Base-by-base conservation (phyloP, 2,888 invertebrate species). In the Trissoscelio sp. region DNA sequence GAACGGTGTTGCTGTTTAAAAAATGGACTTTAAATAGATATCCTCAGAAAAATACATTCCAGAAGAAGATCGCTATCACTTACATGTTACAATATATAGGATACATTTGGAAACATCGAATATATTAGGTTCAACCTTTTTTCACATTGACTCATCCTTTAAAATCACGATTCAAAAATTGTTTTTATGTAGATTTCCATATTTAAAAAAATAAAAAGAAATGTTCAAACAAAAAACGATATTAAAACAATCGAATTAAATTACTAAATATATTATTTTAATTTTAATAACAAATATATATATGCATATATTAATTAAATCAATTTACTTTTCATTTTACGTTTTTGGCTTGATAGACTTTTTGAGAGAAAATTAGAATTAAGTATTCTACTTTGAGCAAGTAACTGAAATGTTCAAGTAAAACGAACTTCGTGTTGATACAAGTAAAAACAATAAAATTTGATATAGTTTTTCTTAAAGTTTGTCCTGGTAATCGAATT, bases 281-380 rank as follows among this genome's bases (percentile, higher is more conserved):
- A 34, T 57, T 34, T 57, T 18, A 18, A 16, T 57, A 57, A 57
- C 57, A 57, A 57, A 20, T 12, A 37, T 58, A 39, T 31, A 20
- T 57, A 37, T 20, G 11, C n/a, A n/a, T 3, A 37, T 57, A 57
- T 37, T 6, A 9, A 57, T 58, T 39, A 31, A 11, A 22, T 58
- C 18, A 20, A 58, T 39, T 34, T 16, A 31, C 9, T 5, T 24
- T 51, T 14, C 9, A 31, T 16, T 55, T 58, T 24, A 12, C 34
- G 9, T 58, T 58, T 58, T 58, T 58, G 57, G 57, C 39, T 58
- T 58, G 1, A 20, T 37, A 22, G 20, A 58, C 39, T 39, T 37
- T 57, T 57, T 12, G 57, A 37, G 57, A 57, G 37, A 37, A 57
- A 57, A 57, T 55, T 55, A 55, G 24, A 51, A 24, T 16, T 31